Conservation (phyloP, 2,113 vertebrate genomes). For the Pteruthius melanotis region DNA sequence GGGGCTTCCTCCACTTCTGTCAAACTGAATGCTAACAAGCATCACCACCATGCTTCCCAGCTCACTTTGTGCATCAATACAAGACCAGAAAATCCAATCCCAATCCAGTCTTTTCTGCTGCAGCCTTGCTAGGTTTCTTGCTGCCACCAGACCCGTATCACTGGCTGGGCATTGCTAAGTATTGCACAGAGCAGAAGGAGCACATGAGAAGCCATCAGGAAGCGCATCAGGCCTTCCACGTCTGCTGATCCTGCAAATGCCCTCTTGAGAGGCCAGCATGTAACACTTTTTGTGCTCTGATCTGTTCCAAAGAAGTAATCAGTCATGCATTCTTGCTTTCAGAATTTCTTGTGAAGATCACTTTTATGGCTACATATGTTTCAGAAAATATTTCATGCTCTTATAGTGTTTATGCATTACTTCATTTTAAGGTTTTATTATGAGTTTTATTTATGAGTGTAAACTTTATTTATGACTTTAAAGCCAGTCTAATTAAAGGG, state of each 20-base stretch:
- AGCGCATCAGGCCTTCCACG: fast-evolving
- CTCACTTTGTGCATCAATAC: not conserved
- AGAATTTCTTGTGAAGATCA: not conserved
- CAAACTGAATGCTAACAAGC: not conserved
- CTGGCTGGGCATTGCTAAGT: not conserved
- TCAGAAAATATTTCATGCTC: not conserved
- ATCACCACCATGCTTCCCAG: not conserved
- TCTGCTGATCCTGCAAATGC: not conserved
- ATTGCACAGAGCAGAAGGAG: not conserved
- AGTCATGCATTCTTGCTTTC: not conserved
- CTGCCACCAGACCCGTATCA: not conserved
- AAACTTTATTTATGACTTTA: not conserved
- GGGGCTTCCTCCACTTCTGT: not conserved
- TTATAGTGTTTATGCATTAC: not conserved
- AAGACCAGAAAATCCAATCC: not conserved
- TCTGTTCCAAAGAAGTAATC: not conserved
- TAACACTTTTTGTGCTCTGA: not conserved
- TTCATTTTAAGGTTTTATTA: not conserved
- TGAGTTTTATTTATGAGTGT: not conserved
- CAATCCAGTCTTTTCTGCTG: not conserved
- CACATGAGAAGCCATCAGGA: not conserved
- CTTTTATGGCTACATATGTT: not conserved
- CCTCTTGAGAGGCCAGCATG: not conserved
- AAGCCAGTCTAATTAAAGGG: not conserved
- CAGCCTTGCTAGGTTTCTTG: not conserved